Evolutionary conservation across 2,888 invertebrate species (phyloP), one percentile per base, ranked within the genome.

Genomic region (Dendrolimus houi): DNA sequence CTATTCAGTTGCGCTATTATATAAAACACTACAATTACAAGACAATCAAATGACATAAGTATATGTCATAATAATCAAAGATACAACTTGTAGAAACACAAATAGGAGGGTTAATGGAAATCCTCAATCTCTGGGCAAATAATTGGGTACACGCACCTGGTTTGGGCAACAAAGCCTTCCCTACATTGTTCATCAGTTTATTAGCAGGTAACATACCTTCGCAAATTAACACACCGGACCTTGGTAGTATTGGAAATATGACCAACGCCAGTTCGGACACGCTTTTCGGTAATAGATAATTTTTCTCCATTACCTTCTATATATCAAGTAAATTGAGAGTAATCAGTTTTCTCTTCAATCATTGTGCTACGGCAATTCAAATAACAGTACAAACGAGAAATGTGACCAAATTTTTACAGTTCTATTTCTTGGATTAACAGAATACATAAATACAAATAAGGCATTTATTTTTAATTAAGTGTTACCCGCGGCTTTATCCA

Each of bases 111-210:
- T 68, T 77, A 77, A 77, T 79, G 72, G 75, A 72, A 80, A 77
- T 72, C 71, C 72, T 72, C 72, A 69, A 71, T 72, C 72, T 80
- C 72, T 74, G 64, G 64, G 62, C 74, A 67, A 78, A 78, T 82
- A 79, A 85, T 85, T 80, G 77, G 69, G 68, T 71, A 67, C 69
- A 68, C 68, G 70, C 72, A 79, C 79, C 80, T 82, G 76, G 59
- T 63, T 65, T 65, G 58, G 69, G 65, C 71, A 75, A 81, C 81
- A 81, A 82, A 78, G 76, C 75, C 69, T 66, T 64, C 62, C 69
- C 68, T 70, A 74, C 77, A 78, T 79, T 80, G 83, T 81, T 75
- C 75, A 67, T 63, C 68, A 75, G 73, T 80, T 81, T 81, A 82
- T 83, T 81, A 82, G 76, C 69, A 69, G 69, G 75, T 76, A 71